These are phyloP conservation scores for Gnathonemus longibarbis DNA, from an alignment of 2,113 vertebrate genomes.

Conservation along the genomic window DNA sequence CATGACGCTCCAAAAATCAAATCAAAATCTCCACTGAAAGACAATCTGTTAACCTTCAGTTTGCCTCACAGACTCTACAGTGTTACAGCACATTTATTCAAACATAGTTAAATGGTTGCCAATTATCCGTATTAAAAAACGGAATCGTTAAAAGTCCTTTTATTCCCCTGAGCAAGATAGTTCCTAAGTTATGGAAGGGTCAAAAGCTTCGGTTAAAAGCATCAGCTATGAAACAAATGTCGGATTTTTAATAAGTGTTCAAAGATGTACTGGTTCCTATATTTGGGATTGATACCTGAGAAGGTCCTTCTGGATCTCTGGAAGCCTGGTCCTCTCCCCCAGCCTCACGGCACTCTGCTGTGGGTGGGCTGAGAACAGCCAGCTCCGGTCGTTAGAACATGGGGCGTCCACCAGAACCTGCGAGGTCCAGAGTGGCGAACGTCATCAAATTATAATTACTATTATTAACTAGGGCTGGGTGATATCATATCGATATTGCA, in stretches of 20 bases:
- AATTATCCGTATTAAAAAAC: background rate
- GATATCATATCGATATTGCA: too few relatives aligned
- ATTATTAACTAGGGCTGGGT: background rate
- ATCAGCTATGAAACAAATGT: background rate
- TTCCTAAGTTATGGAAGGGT: background rate
- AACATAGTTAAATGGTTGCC: background rate
- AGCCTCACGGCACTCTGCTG: conserved; percentile 57
- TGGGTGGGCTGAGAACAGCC: conserved; percentile 68
- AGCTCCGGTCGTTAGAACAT: conserved; percentile 93
- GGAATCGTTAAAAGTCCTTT: background rate
- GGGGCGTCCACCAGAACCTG: conserved; percentile 74
- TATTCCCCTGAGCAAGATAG: background rate
- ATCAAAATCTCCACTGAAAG: background rate
- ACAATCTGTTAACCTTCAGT: background rate
- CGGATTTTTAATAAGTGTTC: background rate
- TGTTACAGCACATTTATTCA: background rate
- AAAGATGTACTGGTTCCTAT: background rate
- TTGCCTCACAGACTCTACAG: background rate
- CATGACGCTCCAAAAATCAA: background rate
- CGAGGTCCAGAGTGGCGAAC: background rate
- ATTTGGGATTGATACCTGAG: conserved; percentile 43
- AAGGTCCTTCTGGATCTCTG: conserved; percentile 56
- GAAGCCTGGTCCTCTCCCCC: conserved; percentile 49
- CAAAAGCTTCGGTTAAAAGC: background rate
- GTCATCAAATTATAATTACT: conserved; percentile 21